A percentile compares a stretch with the other conserved stretches of the same genome.
Conservation (phyloP, 2,888 invertebrate genomes). For the Hemistola chrysoprasaria region DNA sequence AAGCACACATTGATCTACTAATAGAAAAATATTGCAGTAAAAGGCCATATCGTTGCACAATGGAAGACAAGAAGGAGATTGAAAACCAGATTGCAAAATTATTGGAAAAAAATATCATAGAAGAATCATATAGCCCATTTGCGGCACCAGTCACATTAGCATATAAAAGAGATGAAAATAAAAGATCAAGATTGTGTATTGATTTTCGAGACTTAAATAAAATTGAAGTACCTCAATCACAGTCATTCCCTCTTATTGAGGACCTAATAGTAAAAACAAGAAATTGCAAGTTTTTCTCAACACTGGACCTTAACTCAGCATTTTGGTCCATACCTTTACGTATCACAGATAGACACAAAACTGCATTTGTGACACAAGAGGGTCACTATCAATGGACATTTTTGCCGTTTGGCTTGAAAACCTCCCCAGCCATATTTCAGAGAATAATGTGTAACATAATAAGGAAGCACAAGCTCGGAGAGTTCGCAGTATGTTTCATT, state of each 20-base stretch:
- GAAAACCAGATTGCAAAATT: constrained; percentile 21
- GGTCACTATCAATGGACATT: constrained; percentile 40
- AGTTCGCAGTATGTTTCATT: constrained; percentile 15
- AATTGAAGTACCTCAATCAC: constrained; percentile 35
- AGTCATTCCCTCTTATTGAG: constrained; percentile 35
- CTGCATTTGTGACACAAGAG: too few species aligned
- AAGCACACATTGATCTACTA: too few species aligned
- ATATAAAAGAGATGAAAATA: constrained; percentile 32
- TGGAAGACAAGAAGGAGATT: constrained; percentile 25
- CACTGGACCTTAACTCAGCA: constrained; percentile 48
- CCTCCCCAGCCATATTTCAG: constrained; percentile 50
- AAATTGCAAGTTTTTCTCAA: constrained; percentile 43
- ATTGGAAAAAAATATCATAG: constrained; percentile 19
- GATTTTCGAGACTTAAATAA: constrained; percentile 31
- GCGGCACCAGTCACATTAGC: constrained; percentile 35
- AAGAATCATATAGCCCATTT: constrained; percentile 34
- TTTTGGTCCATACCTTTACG: constrained; percentile 52
- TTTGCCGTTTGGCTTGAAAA: constrained; percentile 49
- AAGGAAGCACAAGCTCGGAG: constrained; percentile 17
- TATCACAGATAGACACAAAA: constrained; percentile 39
- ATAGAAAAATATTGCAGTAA: too few species aligned
- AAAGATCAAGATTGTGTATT: constrained; percentile 37
- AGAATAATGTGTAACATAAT: constrained; percentile 37
- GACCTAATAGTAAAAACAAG: constrained; percentile 41
- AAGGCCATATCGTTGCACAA: constrained; percentile 21